Evolutionary conservation across 2,888 invertebrate genomes (phyloP).

Genomic region (Chloromyia formosa): DNA sequence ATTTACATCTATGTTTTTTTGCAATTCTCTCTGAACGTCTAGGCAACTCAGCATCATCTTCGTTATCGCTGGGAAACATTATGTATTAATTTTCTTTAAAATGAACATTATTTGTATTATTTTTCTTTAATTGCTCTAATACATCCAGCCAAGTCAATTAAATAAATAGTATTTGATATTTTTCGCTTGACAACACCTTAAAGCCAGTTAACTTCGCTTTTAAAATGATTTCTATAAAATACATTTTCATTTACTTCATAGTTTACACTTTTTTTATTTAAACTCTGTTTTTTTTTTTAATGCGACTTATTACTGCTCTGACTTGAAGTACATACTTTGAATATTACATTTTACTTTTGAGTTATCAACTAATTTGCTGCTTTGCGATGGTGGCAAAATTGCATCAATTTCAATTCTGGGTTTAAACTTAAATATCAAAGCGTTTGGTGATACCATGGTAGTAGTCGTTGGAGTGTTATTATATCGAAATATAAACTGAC

Average conservation of each 20-base stretch:
- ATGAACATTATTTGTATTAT: not conserved
- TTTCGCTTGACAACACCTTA: not conserved
- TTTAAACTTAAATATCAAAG: not conserved
- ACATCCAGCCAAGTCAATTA: not conserved
- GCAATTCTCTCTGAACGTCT: not conserved
- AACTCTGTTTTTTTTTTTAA: too few relatives aligned
- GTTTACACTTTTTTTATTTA: not conserved
- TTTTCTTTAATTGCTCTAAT: not conserved
- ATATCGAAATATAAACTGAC: too few relatives aligned
- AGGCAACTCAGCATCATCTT: too few relatives aligned
- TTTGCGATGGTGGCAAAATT: not conserved
- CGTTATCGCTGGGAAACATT: not conserved
- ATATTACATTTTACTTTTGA: not conserved
- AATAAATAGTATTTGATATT: constrained; percentile 5
- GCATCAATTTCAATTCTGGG: not conserved
- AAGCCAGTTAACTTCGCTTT: constrained; percentile 3
- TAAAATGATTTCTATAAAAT: not conserved
- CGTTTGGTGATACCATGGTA: not conserved
- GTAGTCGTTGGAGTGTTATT: too few relatives aligned
- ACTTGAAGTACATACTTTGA: too few relatives aligned
- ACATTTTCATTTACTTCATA: not conserved
- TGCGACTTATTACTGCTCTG: not conserved
- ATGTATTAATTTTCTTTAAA: not conserved
- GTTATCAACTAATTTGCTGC: not conserved
- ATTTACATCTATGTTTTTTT: not conserved